Evolutionary conservation across 2,888 invertebrate genomes (phyloP).

Genomic region (Urechis unicinctus): DNA sequence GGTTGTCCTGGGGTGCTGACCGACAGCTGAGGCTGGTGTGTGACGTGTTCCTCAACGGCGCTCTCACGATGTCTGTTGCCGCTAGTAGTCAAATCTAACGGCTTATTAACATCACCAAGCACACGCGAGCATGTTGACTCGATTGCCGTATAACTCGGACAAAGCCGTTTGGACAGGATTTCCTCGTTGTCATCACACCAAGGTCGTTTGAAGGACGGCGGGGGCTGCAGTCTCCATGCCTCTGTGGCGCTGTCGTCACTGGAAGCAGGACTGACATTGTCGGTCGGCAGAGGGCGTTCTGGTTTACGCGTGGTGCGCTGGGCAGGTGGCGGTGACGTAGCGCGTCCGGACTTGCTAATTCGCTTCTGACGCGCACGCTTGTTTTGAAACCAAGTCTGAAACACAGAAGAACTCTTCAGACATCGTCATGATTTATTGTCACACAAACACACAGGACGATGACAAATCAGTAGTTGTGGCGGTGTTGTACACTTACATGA

Average conservation of each 20-base stretch:
- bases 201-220: background rate
- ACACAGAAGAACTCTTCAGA: no score
- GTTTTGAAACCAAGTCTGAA: background rate
- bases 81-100: background rate
- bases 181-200: background rate
- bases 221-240: background rate
- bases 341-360: no score
- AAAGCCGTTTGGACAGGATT: background rate
- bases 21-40: background rate
- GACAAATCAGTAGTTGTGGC: background rate
- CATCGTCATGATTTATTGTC: no score
- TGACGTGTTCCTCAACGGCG: background rate
- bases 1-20: no score
- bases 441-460: no score
- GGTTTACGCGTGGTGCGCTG: background rate
- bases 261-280: background rate
- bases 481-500: background rate
- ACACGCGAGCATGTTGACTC: background rate
- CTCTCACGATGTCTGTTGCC: background rate
- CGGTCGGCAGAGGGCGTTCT: background rate
- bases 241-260: background rate
- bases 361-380: background rate
- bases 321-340: background rate
- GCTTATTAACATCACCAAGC: background rate
- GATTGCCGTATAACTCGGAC: background rate